phyloP scores from a whole-genome alignment of 1,140 invertebrate species.

The Latrodectus geometricus region DNA sequence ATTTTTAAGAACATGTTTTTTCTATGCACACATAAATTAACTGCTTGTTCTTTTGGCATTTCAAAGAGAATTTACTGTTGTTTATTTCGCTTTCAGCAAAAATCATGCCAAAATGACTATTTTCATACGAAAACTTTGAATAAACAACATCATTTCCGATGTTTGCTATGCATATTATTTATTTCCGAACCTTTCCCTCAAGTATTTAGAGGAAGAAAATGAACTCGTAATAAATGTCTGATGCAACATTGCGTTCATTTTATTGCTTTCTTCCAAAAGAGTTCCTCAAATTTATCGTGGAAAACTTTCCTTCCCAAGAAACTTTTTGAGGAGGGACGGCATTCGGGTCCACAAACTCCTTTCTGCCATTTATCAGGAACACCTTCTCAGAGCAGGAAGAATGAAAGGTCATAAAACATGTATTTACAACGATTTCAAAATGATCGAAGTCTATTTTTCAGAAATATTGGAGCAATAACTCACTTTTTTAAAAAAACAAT shows the following conservation, averaged over 20 bases:
- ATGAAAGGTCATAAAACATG: background rate
- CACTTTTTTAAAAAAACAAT: too few relatives aligned
- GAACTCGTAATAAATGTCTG: background rate
- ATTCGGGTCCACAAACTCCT: background rate
- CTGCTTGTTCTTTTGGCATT: too few relatives aligned
- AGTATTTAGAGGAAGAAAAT: too few relatives aligned
- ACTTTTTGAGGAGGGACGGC: background rate
- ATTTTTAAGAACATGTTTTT: too few relatives aligned
- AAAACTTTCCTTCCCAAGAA: background rate
- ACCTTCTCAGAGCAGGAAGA: background rate
- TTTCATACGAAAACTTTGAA: too few relatives aligned
- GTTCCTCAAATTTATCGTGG: background rate
- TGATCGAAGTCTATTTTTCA: background rate
- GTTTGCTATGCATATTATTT: too few relatives aligned
- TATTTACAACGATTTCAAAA: background rate
- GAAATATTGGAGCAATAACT: background rate
- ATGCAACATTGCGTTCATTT: background rate
- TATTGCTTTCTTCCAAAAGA: background rate
- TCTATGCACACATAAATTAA: too few relatives aligned
- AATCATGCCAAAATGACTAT: too few relatives aligned
- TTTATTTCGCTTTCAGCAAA: too few relatives aligned
- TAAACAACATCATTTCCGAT: too few relatives aligned
- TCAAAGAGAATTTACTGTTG: too few relatives aligned
- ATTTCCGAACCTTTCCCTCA: too few relatives aligned
- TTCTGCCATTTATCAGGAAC: background rate